Evolutionary conservation across 2,888 invertebrate genomes (phyloP).

Genomic region (Drosophila setosimentum): DNA sequence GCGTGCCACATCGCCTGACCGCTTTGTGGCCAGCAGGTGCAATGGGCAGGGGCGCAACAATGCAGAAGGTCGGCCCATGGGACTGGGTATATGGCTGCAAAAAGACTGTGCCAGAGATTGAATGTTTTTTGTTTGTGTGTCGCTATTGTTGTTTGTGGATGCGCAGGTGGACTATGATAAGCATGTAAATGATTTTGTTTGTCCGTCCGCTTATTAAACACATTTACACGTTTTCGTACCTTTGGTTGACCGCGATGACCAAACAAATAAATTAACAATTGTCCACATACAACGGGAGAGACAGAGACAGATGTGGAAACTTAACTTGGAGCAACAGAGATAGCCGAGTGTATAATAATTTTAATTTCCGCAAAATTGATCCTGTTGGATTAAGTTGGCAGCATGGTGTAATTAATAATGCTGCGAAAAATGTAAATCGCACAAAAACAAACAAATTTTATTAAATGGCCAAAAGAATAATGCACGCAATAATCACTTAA

Average conservation of each 20-base stretch:
- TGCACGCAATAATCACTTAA: slow-evolving; percentile 22
- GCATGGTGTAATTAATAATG: slow-evolving; percentile 62
- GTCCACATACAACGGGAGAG: slow-evolving; percentile 1
- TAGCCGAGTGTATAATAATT: slow-evolving; percentile 41
- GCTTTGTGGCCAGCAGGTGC: slow-evolving; percentile 37
- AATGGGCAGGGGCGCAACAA: slow-evolving; percentile 6
- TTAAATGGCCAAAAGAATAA: slow-evolving; percentile 36
- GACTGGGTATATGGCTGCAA: not conserved
- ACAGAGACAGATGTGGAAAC: not conserved
- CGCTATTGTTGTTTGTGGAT: slow-evolving; percentile 2
- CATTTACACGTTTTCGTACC: slow-evolving; percentile 50
- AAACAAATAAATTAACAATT: slow-evolving; percentile 47
- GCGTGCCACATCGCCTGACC: slow-evolving; percentile 37
- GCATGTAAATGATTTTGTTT: slow-evolving; percentile 44
- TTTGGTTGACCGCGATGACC: slow-evolving; percentile 43
- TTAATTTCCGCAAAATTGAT: slow-evolving; percentile 73
- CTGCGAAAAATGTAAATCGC: slow-evolving; percentile 57
- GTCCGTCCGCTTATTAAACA: slow-evolving; percentile 55
- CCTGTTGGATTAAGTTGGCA: slow-evolving; percentile 51
- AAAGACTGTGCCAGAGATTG: slow-evolving; percentile 20
- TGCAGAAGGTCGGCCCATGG: not conserved
- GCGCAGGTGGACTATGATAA: not conserved
- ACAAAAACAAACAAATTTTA: slow-evolving; percentile 39
- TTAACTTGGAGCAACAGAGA: slow-evolving; percentile 5
- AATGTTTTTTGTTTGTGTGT: not conserved